Evolutionary conservation across 2,797 vertebrate species (phyloP).

Genomic region (Pterois miles): DNA sequence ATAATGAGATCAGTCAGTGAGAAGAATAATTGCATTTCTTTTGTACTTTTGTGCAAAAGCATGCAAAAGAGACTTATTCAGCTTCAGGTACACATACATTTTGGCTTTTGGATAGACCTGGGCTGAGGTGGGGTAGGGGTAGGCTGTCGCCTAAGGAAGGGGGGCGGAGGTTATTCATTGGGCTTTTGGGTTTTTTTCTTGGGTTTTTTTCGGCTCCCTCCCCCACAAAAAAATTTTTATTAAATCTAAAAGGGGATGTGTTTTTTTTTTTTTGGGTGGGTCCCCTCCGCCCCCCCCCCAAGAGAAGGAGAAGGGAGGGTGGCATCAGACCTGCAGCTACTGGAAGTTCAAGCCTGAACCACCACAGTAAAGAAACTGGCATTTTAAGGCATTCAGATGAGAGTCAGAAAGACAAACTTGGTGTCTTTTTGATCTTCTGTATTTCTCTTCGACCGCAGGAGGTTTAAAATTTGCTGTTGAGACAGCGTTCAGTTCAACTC

Average conservation of each 20-base stretch:
- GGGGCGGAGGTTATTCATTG: too few relatives aligned
- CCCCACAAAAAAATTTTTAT: too few relatives aligned
- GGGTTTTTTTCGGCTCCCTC: too few relatives aligned
- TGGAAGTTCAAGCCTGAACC: slow-evolving; percentile 10
- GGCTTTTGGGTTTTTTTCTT: too few relatives aligned
- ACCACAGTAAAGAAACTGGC: slow-evolving; percentile 8
- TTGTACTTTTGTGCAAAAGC: not conserved
- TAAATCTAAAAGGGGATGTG: too few relatives aligned
- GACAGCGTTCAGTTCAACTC: slow-evolving; percentile 14
- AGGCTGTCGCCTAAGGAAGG: too few relatives aligned
- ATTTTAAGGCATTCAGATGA: slow-evolving; percentile 31
- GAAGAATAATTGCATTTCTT: slow-evolving; percentile 5
- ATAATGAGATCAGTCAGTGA: slow-evolving; percentile 14
- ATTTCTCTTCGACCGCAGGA: slow-evolving; percentile 27
- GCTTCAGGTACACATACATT: not conserved
- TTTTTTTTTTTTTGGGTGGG: too few relatives aligned
- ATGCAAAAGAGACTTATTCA: not conserved
- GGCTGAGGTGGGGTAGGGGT: too few relatives aligned
- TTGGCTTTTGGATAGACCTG: too few relatives aligned
- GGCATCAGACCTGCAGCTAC: slow-evolving; percentile 6
- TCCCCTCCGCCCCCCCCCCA: too few relatives aligned
- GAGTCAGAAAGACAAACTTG: slow-evolving; percentile 34
- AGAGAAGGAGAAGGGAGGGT: too few relatives aligned
- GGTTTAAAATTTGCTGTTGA: slow-evolving; percentile 39
- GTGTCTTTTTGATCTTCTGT: slow-evolving; percentile 51